A percentile compares a stretch with the other conserved stretches of the same genome.
Conservation (phyloP, 1,140 invertebrate genomes). For the Conopomorpha cramerella region DNA sequence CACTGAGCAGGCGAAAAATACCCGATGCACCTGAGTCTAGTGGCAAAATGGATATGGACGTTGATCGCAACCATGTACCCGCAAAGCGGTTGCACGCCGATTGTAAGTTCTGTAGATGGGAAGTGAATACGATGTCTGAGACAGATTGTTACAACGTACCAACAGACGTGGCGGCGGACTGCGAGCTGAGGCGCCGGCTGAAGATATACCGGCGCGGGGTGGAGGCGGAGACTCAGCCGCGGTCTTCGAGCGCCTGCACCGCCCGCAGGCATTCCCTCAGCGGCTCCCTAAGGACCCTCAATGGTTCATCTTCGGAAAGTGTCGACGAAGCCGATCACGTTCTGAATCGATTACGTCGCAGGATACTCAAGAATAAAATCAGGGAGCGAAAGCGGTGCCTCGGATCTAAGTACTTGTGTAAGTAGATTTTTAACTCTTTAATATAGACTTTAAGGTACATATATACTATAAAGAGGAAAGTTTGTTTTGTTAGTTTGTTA, state of each 20-base stretch:
- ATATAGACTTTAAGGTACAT: too few relatives aligned
- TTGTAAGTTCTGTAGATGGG: too few relatives aligned
- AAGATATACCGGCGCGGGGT: slow-evolving; percentile 52
- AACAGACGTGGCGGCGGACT: slow-evolving; percentile 39
- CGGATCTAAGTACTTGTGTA: slow-evolving; percentile 21
- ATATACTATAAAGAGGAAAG: too few relatives aligned
- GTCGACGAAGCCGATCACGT: slow-evolving; percentile 55
- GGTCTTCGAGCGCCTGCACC: slow-evolving; percentile 20
- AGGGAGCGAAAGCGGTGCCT: slow-evolving; percentile 40
- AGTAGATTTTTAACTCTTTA: slow-evolving; percentile 16
- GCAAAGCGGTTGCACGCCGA: too few relatives aligned
- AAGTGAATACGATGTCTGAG: slow-evolving; percentile 28
- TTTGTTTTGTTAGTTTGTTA: too few relatives aligned
- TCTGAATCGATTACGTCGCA: slow-evolving; percentile 49
- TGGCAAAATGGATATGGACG: too few relatives aligned
- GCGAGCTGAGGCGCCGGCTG: slow-evolving; percentile 50
- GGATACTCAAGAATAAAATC: slow-evolving; percentile 54
- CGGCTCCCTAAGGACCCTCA: slow-evolving; percentile 23
- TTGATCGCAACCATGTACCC: too few relatives aligned
- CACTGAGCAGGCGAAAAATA: slow-evolving; percentile 14
- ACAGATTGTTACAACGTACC: slow-evolving; percentile 43
- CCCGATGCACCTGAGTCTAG: too few relatives aligned
- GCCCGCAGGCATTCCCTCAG: slow-evolving; percentile 36
- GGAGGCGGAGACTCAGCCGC: slow-evolving; percentile 42
- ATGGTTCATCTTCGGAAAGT: slow-evolving; percentile 54